Evolutionary conservation across 2,797 vertebrate genomes (phyloP), one percentile per base, ranked within the genome.

Genomic region (Valencia hispanica): DNA sequence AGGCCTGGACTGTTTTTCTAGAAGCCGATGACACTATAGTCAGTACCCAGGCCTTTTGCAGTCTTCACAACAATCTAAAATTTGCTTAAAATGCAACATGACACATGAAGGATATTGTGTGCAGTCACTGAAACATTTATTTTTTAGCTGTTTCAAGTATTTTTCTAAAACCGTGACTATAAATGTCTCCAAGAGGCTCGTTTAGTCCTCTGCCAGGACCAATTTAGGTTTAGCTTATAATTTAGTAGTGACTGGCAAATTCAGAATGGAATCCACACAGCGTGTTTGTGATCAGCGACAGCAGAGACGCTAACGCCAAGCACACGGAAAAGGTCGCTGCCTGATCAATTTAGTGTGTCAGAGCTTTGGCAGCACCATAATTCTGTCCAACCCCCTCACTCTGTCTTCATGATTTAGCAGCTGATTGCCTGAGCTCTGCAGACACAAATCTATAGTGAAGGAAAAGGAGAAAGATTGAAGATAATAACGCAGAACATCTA

Each of bases 21-120:
- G 85, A 84, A 90, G 90, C 86, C 75, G 65, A 72, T 70, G 75
- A 74, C 57, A 79, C 39, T 79, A 70, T 70, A 70, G 50, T 65
- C 51, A 74, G 76, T 66, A 84, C 68, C 61, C 65, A n/a, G 74
- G 68, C 78, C 74, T 78, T 80, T 82, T 87, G 73, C 81, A 74
- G 65, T 78, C 61, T 43, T 22, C 50, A 25, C 7, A 18, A 45
- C 15, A 6, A 2, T 57, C 22, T 3, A 63, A 30, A 63, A 36
- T 3, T 22, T 36, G 6, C 17, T 3, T 14, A 61, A 34, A 57
- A n/a, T n/a, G 51, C 8, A 0, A 51, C 22, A 30, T 17, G 27
- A 17, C 5, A 6, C 57, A 18, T 32, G 57, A 15, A 18, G 30
- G 17, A 20, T 8, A 34, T 30, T 18, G 17, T 32, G 8, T 4